Conservation (phyloP, 2,113 vertebrate species). For the Scomber japonicus region DNA sequence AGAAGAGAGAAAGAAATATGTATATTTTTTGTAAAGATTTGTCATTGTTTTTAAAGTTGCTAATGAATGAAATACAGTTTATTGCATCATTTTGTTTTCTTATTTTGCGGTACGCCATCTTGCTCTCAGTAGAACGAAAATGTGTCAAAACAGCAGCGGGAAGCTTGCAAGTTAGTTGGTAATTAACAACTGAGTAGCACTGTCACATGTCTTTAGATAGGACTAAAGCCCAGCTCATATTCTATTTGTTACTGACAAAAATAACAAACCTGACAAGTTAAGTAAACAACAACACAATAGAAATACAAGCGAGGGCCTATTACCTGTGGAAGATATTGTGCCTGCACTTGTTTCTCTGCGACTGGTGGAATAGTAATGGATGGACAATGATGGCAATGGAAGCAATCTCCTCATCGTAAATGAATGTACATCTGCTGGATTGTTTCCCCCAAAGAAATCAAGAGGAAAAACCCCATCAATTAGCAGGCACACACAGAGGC, state of each 20-base stretch:
- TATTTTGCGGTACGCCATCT: conserved; percentile 24
- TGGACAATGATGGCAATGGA: conserved; percentile 70
- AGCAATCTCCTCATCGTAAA: conserved; percentile 75
- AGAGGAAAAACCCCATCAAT: conserved; percentile 74
- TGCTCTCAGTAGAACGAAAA: conserved; percentile 34
- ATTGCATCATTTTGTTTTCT: conserved; percentile 41
- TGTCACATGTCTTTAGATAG: conserved; percentile 24
- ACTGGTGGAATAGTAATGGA: conserved; percentile 59
- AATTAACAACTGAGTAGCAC: conserved; percentile 53
- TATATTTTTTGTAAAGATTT: neutral
- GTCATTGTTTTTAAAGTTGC: conserved; percentile 6
- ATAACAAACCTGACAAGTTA: conserved; percentile 58
- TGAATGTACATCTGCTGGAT: conserved; percentile 79
- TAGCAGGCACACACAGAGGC: conserved; percentile 64
- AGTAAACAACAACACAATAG: conserved; percentile 54
- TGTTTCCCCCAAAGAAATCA: conserved; percentile 79
- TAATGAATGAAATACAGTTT: conserved; percentile 16
- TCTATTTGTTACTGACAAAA: conserved; percentile 44
- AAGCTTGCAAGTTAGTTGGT: conserved; percentile 40
- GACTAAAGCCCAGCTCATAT: conserved; percentile 30
- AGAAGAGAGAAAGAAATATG: neutral
- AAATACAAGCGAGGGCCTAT: conserved; percentile 49
- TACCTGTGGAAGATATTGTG: conserved; percentile 49
- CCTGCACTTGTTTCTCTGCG: conserved; percentile 29
- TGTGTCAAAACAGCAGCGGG: conserved; percentile 58